These are phyloP conservation scores for Pyrrhosoma nymphula DNA, from an alignment of 2,888 invertebrate species.

Conservation along the genomic window DNA sequence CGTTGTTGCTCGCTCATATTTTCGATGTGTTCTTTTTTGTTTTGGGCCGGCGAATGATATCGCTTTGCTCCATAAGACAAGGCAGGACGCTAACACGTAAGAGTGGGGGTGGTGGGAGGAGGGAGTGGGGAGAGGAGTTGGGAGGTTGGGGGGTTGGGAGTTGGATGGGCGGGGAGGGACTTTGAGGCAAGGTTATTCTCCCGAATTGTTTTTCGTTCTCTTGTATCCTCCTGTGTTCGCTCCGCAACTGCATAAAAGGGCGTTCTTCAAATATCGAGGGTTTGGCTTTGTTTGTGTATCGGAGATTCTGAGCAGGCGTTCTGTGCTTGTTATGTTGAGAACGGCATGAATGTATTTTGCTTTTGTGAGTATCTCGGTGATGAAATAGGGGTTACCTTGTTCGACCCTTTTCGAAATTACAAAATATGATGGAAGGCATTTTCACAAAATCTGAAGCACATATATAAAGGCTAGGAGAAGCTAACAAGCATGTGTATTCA, in stretches of 20 bases:
- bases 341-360: slow-evolving; percentile 39
- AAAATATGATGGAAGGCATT: neutral
- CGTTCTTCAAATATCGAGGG: slow-evolving; percentile 18
- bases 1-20: slow-evolving; percentile 4
- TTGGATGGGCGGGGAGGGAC: neutral
- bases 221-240: neutral
- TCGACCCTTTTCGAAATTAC: neutral
- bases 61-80: slow-evolving; percentile 41
- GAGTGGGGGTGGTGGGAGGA: neutral
- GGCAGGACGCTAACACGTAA: neutral
- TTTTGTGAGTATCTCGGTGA: slow-evolving; percentile 35
- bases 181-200: neutral
- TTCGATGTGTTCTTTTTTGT: neutral
- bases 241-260: neutral
- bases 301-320: neutral
- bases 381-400: neutral
- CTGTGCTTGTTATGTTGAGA: neutral
- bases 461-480: neutral
- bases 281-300: slow-evolving; percentile 51
- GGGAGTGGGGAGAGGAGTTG: neutral
- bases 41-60: slow-evolving; percentile 42
- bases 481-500: neutral
- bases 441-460: neutral
- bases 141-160: neutral
- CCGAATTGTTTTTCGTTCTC: neutral